These are phyloP conservation scores for Eupithecia centaureata DNA, from an alignment of 2,888 invertebrate species.

Conservation along the genomic window DNA sequence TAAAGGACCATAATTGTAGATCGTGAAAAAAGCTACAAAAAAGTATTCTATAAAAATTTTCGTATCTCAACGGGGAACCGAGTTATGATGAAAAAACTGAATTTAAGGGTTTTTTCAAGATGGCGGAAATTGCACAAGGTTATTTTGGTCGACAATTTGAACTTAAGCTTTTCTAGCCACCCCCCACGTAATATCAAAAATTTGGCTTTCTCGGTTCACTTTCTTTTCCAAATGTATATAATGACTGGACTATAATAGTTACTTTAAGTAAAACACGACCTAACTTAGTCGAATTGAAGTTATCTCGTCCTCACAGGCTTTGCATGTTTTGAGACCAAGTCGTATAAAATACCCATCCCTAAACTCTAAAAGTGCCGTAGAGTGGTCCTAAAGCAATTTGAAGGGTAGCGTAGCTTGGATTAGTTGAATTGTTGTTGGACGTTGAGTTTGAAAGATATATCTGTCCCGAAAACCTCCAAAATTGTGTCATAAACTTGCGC, in stretches of 20 bases:
- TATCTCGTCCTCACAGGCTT: not conserved
- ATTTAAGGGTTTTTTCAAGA: too few relatives aligned
- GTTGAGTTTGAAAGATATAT: not conserved
- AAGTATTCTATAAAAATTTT: too few relatives aligned
- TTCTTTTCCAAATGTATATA: too few relatives aligned
- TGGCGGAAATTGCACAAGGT: too few relatives aligned
- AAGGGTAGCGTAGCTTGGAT: constrained; percentile 1
- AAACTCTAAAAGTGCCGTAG: constrained; percentile 4
- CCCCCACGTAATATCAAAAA: too few relatives aligned
- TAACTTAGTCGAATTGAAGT: not conserved
- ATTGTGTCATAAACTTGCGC: not conserved
- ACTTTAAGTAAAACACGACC: not conserved
- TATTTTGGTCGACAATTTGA: too few relatives aligned
- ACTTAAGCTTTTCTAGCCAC: too few relatives aligned
- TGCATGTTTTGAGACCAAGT: not conserved
- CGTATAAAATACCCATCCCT: not conserved
- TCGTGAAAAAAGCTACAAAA: too few relatives aligned
- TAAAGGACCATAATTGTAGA: too few relatives aligned
- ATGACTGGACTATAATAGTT: not conserved
- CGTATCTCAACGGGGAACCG: too few relatives aligned
- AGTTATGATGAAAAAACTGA: too few relatives aligned
- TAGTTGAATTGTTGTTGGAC: not conserved
- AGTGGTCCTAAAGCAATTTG: constrained; percentile 4
- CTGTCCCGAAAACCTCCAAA: not conserved
- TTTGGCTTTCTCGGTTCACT: too few relatives aligned